Conservation (phyloP, 2,797 vertebrate species). For the Eulemur albifrons region DNA sequence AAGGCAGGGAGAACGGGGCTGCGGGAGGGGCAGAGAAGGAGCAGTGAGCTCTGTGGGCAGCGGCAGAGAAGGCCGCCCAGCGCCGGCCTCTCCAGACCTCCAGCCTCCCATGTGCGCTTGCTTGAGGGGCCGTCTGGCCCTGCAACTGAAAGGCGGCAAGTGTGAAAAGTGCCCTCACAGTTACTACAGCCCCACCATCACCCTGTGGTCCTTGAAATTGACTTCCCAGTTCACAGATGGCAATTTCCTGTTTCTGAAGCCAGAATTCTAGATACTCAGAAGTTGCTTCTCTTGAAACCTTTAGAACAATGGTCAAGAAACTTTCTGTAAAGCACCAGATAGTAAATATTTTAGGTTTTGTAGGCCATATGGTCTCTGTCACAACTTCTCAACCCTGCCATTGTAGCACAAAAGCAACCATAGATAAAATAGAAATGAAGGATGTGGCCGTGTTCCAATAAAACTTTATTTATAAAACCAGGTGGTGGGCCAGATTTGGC, state of each 20-base stretch:
- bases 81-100: neutral
- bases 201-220: neutral
- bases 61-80: too few relatives aligned
- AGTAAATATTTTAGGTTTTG: neutral
- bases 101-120: neutral
- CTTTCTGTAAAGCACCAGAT: neutral
- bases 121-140: neutral
- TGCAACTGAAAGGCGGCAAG: neutral
- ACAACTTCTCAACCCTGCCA: neutral
- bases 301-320: too few relatives aligned
- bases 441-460: neutral
- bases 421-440: neutral
- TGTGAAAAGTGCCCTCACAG: neutral
- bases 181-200: neutral
- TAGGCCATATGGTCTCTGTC: neutral
- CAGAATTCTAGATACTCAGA: neutral
- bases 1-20: neutral
- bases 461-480: neutral
- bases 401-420: neutral
- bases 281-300: neutral
- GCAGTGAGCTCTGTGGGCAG: neutral
- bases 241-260: neutral
- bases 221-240: neutral
- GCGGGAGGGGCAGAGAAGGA: rapidly evolving
- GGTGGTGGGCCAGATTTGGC: neutral